Base-by-base conservation (phyloP, 1,140 invertebrate genomes). In the Periplaneta americana region DNA sequence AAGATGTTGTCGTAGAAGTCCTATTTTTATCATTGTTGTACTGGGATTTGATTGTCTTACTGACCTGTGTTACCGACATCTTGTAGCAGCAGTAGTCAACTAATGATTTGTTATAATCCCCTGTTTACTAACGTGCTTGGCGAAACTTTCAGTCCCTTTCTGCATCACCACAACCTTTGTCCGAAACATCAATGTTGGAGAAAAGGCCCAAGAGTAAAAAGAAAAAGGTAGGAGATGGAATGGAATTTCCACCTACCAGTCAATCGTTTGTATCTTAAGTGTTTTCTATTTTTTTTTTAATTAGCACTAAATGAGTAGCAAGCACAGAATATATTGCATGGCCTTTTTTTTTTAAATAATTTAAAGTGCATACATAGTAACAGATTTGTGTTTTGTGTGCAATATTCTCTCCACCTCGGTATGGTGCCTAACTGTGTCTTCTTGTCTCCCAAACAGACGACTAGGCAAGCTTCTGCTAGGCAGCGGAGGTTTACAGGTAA, bases 401-500 rank as follows among this genome's bases (percentile, higher is more conserved):
- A 66, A 28, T 57, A 82, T 80, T 74, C 83, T 81, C 81, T 85
- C 86, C 87, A 87, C 87, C 85, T 76, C 22, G 85, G 84, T 85
- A 82, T 85, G 82, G 83, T 86, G 11, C 48, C 32, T 80, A 74
- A 74, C 79, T 57, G 48, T 80, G 83, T 83, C 79, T 80, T 88
- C 88, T 87, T 88, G 84, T 87, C 88, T 85, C 87, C 88, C 84
- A 84, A 85, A 87, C 87, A 88, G 87, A 87, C 86, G 84, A 87
- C 87, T 87, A 87, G 86, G 86, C 87, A 88, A 87, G 80, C 86
- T 84, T 86, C 84, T 86, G 86, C 85, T 87, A 88, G 88, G 85
- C 85, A 86, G 85, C 85, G 87, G 85, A 87, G 86, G 87, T 86
- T 88, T 84, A 85, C 87, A 88, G 87, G 87, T 88, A 88, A 85